Evolutionary conservation across 2,113 vertebrate species (phyloP), one percentile per base, ranked within the genome.

Genomic region (Oncorhynchus gorbuscha): DNA sequence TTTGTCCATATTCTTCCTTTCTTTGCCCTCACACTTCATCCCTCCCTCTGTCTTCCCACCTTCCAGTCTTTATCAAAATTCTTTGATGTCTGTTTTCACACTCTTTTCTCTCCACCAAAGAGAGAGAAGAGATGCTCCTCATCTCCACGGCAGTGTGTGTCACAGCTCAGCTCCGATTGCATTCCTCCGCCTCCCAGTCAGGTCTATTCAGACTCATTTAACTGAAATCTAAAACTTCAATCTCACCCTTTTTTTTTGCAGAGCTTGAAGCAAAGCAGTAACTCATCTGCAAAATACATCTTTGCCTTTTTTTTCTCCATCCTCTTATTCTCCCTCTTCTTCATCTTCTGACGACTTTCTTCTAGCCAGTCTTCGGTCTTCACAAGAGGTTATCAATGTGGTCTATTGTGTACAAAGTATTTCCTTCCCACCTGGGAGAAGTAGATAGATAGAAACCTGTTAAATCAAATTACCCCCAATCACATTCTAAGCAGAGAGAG

Each of bases 11-110:
- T 39, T 39, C 68, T 39, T n/a, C 69, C 70, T 72, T 73, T 70
- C 30, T 64, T 64, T 67, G 14, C 18, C 62, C 35, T 35, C 48
- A 13, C 58, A 48, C 22, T 18, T 26, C 3, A 51, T 12, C 35
- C 3, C 12, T 8, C 28, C 68, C 28, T 2, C 62, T 71, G 71
- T 76, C 64, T 75, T 73, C 72, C 65, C 78, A 90, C 91, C 74
- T 20, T 49, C 32, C 76, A 30, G 85, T 90, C 82, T 87, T 67
- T 69, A 14, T 59, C n/a, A 35, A 89, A 91, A 92, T 84, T 84
- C 77, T 95, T 93, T 95, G 93, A 93, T 93, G 93, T 94, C 92
- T 92, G 92, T 93, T 95, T 95, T 93, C 90, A 92, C 93, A 91
- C 94, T 79, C 69, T 58, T 62, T 87, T 85, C 84, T 93, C 90